A percentile compares a stretch with the other conserved stretches of the same genome.
These are phyloP conservation scores for Netelia virgata DNA, from an alignment of 2,888 invertebrate genomes.

Conservation along the genomic window DNA sequence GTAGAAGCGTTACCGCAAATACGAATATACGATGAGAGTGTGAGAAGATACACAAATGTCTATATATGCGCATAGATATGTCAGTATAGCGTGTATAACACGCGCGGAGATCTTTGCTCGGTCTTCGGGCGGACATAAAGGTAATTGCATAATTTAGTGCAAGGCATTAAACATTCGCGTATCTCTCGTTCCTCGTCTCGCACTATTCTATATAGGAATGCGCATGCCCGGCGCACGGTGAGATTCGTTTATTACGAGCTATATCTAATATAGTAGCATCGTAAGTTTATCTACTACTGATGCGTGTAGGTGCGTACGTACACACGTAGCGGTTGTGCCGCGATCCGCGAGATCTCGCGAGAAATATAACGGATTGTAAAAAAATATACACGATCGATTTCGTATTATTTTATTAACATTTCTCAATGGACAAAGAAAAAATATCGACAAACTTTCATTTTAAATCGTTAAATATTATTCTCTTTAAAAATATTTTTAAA, in stretches of 20 bases:
- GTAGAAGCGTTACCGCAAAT: no score
- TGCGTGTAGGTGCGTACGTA: no score
- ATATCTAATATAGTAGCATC: constrained; percentile 62
- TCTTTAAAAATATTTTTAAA: background rate
- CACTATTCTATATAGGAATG: constrained; percentile 10
- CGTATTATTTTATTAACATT: background rate
- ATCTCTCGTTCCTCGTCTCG: constrained; percentile 72
- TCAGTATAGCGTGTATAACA: constrained; percentile 17
- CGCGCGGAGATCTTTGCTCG: constrained; percentile 52
- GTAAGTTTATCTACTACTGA: constrained; percentile 62
- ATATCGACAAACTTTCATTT: background rate
- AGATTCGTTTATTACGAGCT: constrained; percentile 52
- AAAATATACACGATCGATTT: background rate
- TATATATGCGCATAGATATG: constrained; percentile 10
- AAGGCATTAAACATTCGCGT: constrained; percentile 78
- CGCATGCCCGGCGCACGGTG: constrained; percentile 34
- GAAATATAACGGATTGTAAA: constrained; percentile 8
- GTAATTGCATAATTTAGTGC: constrained; percentile 81
- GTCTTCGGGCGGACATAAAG: constrained; percentile 76
- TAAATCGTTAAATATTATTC: no score
- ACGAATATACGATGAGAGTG: background rate
- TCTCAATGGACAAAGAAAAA: background rate
- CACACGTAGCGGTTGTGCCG: constrained; percentile 9
- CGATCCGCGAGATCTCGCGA: constrained; percentile 15
- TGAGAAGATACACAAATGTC: background rate